Base-by-base conservation (phyloP, 2,888 invertebrate genomes). In the Allophyes oxyacanthae region DNA sequence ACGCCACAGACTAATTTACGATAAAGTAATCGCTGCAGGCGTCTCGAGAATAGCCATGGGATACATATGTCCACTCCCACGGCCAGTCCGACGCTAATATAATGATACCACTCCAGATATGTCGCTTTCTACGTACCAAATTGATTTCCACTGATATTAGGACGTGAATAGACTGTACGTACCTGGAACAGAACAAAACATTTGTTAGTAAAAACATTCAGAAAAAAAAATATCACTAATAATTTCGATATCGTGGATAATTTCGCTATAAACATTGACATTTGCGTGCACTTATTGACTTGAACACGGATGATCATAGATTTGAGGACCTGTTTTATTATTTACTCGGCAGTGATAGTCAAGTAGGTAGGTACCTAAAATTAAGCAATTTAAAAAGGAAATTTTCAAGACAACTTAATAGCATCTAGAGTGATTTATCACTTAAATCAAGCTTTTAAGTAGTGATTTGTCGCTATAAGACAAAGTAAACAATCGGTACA, bases 151-250 rank as follows among this genome's bases (percentile, higher is more conserved):
- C 48, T 54, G 34, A 45, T 26, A 6, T 65, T 40, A 52, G 25
- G 36, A 32, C 10, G 49, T 48, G 28, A 50, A 60, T 49, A 42
- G 38, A 41, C 36, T 48, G 53, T 59, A 61, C 86, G 63, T 88
- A 88, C 87, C 86, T 87, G 87, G 13, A 87, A 85, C 73, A 82
- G 66, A 79, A 55, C 72, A 53, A 56, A 60, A 58, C 55, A 57
- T 2, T 34, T 37, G 36, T 56, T 41, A 70, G 45, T 55, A 63
- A 64, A 72, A 42, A n/a, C n/a, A n/a, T n/a, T n/a, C n/a, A n/a
- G n/a, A n/a, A n/a, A n/a, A n/a, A n/a, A n/a, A n/a, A n/a, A n/a
- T n/a, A n/a, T n/a, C n/a, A n/a, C n/a, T n/a, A n/a, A n/a, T n/a
- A n/a, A n/a, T n/a, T n/a, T n/a, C n/a, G n/a, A 20, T 20, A 20